Evolutionary conservation across 2,113 vertebrate species (phyloP).

Genomic region (Halcyon malimbica): DNA sequence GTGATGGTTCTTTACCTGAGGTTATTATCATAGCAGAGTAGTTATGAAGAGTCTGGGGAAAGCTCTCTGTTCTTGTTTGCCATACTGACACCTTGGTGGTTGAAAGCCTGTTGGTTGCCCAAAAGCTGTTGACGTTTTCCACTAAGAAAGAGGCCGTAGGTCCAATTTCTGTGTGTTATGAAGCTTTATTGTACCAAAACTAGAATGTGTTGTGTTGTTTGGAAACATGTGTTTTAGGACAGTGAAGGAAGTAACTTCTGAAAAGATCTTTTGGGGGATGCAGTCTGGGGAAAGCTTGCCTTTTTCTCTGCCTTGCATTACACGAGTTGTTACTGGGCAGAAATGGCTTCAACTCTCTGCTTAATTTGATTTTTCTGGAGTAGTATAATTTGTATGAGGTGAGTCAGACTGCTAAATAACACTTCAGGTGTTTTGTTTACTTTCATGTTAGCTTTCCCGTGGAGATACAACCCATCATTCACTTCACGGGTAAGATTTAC

Average conservation of each 20-base stretch:
- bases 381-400: neutral
- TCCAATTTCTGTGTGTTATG: rapidly evolving
- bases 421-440: neutral
- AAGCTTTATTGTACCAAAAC: neutral
- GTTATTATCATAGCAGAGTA: neutral
- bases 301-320: neutral
- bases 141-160: neutral
- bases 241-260: neutral
- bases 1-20: neutral
- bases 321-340: rapidly evolving
- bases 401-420: neutral
- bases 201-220: neutral
- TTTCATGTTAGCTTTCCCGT: neutral
- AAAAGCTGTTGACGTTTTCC: neutral
- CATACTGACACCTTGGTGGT: neutral
- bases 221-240: neutral
- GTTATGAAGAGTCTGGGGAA: neutral
- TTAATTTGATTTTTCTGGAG: neutral
- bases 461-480: neutral
- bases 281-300: neutral
- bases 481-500: neutral
- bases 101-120: neutral
- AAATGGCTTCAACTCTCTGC: neutral
- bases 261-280: neutral
- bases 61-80: neutral